A percentile compares a stretch with the other conserved stretches of the same genome.
These are phyloP conservation scores for Cossypha caffra DNA, from an alignment of 2,797 vertebrate genomes.

Conservation along the genomic window DNA sequence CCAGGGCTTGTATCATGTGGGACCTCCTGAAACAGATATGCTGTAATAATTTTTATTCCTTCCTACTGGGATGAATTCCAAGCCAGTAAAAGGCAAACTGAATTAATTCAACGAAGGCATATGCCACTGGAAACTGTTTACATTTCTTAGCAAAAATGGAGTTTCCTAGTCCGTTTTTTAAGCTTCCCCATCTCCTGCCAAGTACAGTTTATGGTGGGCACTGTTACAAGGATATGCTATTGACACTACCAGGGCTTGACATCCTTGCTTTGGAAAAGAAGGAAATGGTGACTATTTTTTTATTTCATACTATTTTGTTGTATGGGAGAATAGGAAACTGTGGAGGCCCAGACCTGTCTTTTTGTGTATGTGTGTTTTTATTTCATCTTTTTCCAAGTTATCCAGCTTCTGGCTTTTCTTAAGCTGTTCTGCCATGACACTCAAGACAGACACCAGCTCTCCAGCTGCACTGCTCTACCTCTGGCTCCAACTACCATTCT, in stretches of 20 bases:
- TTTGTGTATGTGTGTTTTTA: background rate
- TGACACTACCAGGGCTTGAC: background rate
- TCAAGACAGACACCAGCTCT: background rate
- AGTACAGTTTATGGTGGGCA: background rate
- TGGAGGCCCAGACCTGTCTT: background rate
- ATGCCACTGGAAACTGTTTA: constrained; percentile 84
- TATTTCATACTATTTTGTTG: background rate
- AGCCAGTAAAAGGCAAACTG: constrained; percentile 84
- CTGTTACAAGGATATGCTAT: background rate
- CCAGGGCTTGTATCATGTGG: constrained; percentile 27
- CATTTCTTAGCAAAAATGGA: constrained; percentile 65
- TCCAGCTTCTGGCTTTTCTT: background rate
- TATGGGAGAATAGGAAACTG: background rate
- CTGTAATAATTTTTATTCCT: constrained; percentile 77
- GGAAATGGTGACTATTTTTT: background rate
- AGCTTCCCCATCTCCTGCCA: background rate
- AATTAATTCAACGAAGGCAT: constrained; percentile 82
- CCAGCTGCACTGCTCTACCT: background rate
- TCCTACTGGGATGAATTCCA: constrained; percentile 81
- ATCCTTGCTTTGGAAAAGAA: background rate
- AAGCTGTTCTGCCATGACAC: background rate
- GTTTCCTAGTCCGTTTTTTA: constrained; percentile 48
- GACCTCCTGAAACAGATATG: constrained; percentile 64
- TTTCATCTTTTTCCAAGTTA: background rate
- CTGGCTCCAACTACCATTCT: background rate